Evolutionary conservation across 2,113 vertebrate genomes (phyloP).

Genomic region (Hydrolagus affinis): DNA sequence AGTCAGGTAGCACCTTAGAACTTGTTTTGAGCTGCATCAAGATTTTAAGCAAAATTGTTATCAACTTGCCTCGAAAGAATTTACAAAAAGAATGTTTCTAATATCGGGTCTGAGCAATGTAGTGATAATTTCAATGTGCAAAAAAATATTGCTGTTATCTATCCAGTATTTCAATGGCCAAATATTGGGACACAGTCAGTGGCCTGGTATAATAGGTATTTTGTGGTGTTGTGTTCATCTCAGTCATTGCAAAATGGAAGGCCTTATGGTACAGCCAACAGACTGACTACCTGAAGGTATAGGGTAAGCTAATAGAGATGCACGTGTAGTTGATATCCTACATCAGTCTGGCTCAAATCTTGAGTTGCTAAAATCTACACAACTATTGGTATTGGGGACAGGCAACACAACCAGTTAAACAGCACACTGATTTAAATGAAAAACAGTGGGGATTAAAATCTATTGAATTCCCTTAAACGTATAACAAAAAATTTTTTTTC

Average conservation of each 20-base stretch:
- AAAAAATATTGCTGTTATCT: conserved; percentile 4
- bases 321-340: neutral
- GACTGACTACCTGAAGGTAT: neutral
- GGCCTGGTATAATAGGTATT: neutral
- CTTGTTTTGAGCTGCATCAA: neutral
- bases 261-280: neutral
- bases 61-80: conserved; percentile 4
- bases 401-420: neutral
- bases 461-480: neutral
- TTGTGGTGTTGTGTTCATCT: neutral
- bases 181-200: neutral
- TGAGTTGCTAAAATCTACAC: neutral
- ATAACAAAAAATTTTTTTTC: neutral
- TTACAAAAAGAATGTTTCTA: neutral
- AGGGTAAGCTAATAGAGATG: neutral
- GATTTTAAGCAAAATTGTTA: conserved; percentile 15
- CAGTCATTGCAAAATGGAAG: neutral
- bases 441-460: neutral
- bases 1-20: conserved; percentile 15
- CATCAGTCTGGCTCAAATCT: neutral
- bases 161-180: neutral
- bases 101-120: neutral
- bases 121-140: neutral
- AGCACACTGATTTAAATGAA: neutral
- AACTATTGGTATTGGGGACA: neutral